These are phyloP conservation scores for Biston stratarius DNA, from an alignment of 2,888 invertebrate genomes.

Conservation along the genomic window DNA sequence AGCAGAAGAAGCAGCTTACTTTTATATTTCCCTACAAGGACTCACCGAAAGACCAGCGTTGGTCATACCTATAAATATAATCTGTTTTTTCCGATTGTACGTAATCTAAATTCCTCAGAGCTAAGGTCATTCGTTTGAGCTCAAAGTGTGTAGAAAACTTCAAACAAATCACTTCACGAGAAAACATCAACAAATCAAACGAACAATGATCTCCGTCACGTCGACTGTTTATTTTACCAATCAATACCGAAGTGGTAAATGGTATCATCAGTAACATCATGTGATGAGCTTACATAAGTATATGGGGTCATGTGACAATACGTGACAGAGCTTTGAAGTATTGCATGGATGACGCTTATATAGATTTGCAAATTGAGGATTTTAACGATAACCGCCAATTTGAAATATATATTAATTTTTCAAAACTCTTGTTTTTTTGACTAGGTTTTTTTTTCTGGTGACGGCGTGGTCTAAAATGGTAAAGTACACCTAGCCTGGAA, in stretches of 20 bases:
- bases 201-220: constrained; percentile 5
- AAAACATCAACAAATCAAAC: constrained; percentile 11
- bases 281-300: constrained; percentile 13
- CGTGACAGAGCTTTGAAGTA: background rate
- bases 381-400: too few relatives aligned
- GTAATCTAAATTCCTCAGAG: background rate
- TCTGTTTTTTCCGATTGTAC: background rate
- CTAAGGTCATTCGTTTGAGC: background rate
- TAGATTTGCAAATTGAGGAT: too few relatives aligned
- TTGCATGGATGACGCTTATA: background rate
- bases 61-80: background rate
- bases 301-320: constrained; percentile 1
- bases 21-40: too few relatives aligned
- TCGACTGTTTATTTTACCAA: constrained; percentile 13
- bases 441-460: too few relatives aligned
- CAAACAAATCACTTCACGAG: constrained; percentile 8
- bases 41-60: too few relatives aligned
- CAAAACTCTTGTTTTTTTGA: too few relatives aligned
- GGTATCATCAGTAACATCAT: constrained; percentile 12
- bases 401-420: too few relatives aligned
- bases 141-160: constrained; percentile 9
- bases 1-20: too few relatives aligned
- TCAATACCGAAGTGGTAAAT: constrained; percentile 13
- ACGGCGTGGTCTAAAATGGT: too few relatives aligned
- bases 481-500: too few relatives aligned